A percentile compares a stretch with the other conserved stretches of the same genome.
phyloP scores from a whole-genome alignment of 2,113 vertebrate genomes.

The Picathartes gymnocephalus region DNA sequence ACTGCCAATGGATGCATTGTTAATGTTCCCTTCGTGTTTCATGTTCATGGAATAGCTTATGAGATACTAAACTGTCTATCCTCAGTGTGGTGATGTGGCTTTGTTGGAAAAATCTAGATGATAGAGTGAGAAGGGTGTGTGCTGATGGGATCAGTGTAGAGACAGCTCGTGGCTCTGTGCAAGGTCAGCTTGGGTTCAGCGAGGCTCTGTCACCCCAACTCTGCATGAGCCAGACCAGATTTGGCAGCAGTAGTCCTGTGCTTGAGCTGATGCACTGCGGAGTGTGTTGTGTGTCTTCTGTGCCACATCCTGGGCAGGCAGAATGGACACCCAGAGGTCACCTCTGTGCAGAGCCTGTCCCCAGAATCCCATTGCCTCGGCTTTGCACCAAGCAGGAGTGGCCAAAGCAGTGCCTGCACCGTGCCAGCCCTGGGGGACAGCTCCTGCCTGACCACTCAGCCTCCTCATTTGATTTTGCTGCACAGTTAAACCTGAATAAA shows the following conservation, averaged over 20 bases:
- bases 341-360: background rate
- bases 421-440: background rate
- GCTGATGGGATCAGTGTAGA: background rate
- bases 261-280: background rate
- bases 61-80: background rate
- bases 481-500: background rate
- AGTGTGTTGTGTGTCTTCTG: background rate
- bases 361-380: background rate
- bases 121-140: fast-evolving
- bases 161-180: background rate
- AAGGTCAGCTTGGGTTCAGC: background rate
- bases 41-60: background rate
- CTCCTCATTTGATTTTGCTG: background rate
- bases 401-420: background rate
- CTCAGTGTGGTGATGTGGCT: background rate
- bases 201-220: background rate
- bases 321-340: background rate
- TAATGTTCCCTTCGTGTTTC: background rate
- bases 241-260: background rate
- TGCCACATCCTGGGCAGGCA: background rate
- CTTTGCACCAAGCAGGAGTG: background rate
- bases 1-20: fast-evolving
- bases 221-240: background rate
- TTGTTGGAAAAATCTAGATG: background rate
- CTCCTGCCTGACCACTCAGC: background rate